phyloP scores from a whole-genome alignment of 2,888 invertebrate genomes.

The Eudasyphora cyanicolor region DNA sequence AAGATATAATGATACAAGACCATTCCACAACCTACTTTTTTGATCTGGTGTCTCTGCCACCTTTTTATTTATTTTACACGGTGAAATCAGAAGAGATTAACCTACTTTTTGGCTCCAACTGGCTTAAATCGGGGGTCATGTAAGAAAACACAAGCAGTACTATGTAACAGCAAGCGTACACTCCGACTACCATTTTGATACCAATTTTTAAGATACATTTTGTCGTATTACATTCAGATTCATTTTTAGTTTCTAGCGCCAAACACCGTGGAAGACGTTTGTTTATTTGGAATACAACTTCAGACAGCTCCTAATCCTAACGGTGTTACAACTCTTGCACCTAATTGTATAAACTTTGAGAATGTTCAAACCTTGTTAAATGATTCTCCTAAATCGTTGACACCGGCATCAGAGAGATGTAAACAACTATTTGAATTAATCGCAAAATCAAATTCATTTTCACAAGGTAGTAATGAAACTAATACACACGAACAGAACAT shows the following conservation, averaged over 20 bases:
- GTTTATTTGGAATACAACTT: constrained; percentile 76
- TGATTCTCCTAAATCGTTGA: constrained; percentile 67
- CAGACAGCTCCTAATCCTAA: constrained; percentile 75
- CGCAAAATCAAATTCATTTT: constrained; percentile 27
- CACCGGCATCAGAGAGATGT: constrained; percentile 72
- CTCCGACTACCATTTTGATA: no score
- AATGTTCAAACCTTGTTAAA: constrained; percentile 74
- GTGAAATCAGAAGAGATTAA: no score
- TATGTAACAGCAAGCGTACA: no score
- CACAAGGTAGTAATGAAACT: not conserved
- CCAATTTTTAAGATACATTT: no score
- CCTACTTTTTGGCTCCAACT: not conserved
- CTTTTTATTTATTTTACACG: no score
- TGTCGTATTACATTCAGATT: no score
- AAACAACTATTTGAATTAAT: constrained; percentile 72
- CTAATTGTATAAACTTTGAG: constrained; percentile 70
- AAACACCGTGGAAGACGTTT: constrained; percentile 74
- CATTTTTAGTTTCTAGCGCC: constrained; percentile 69
- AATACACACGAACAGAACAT: constrained; percentile 33
- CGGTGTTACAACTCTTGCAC: constrained; percentile 73
- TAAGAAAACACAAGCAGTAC: no score
- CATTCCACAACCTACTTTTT: no score
- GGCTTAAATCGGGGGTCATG: no score
- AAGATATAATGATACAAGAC: no score
- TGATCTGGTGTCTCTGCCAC: no score